Percentiles rank a stretch among this genome's conserved stretches.
These are phyloP conservation scores for Hyaena hyaena DNA, from an alignment of 2,113 vertebrate species.

Conservation along the genomic window DNA sequence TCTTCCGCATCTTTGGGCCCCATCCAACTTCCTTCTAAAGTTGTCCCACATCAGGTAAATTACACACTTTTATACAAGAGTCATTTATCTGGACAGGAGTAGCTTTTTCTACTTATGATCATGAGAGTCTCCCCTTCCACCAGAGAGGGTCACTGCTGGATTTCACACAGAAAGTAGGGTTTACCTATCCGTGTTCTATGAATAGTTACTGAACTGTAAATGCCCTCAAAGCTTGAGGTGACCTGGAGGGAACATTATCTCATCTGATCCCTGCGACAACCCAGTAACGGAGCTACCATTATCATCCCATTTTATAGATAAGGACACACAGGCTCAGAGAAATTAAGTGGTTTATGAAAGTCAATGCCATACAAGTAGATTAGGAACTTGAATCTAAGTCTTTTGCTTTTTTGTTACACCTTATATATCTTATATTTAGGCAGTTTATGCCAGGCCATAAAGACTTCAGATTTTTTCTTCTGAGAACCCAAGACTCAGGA, in stretches of 20 bases:
- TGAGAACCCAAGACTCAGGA: background rate
- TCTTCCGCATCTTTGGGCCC: background rate
- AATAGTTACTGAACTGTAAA: background rate
- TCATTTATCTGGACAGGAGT: background rate
- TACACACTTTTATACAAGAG: background rate
- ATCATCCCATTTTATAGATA: background rate
- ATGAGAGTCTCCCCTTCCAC: background rate
- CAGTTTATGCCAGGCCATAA: background rate
- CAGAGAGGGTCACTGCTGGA: background rate
- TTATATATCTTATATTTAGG: background rate
- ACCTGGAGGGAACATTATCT: background rate
- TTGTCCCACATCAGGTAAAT: background rate
- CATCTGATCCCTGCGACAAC: background rate
- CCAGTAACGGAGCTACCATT: background rate
- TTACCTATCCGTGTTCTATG: background rate
- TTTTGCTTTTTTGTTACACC: background rate
- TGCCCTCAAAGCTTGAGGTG: background rate
- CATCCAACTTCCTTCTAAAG: background rate
- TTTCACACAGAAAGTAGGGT: background rate
- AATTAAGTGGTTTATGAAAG: background rate
- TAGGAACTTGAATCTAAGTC: background rate
- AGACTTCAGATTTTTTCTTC: background rate
- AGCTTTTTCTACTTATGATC: background rate
- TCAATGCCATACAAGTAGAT: background rate
- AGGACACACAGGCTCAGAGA: background rate